Base-by-base conservation (phyloP, 2,888 invertebrate species). In the Julus scandinavius region DNA sequence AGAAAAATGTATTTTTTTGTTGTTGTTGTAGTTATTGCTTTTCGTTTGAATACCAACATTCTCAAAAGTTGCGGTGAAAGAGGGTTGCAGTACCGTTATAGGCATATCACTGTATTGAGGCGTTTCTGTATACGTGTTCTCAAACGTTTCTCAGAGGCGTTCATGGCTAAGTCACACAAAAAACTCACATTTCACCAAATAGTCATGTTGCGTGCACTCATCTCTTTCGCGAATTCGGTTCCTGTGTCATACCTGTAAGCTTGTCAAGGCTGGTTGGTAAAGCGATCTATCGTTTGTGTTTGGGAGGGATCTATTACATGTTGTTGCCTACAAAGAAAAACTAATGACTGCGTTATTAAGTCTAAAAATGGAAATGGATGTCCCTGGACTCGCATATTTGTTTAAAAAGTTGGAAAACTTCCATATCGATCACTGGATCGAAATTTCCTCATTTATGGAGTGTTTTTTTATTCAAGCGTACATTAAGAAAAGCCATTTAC, bases 321-420 rank as follows among this genome's bases (percentile, higher is more conserved):
- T 54, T n/a, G 63, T 63, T 63, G n/a, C 2, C 17, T 63, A n/a
- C 63, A 63, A 63, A 63, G 63, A 9, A 72, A 72, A 72, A 72
- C 72, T 29, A 72, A 29, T 29, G 72, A 72, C 9, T 29, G 29
- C 2, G 72, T 72, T 72, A 29, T 29, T 72, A 72, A 20, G 72
- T 29, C 72, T 72, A 72, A 72, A 72, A 72, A 72, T 11, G 72
- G 72, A 72, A 29, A 1, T 63, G 9, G 2, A 29, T n/a, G 72
- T 29, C 72, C 72, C n/a, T 72, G 72, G 63, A n/a, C 72, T 72
- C 72, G 29, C 72, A 29, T 29, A 29, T 29, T 72, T 29, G 72
- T 72, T 29, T 11, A 72, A 72, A 29, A 72, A 72, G 72, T 72
- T 72, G 72, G 29, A 72, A 72, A 72, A 72, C 63, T 29, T 72